phyloP scores from a whole-genome alignment of 2,888 invertebrate genomes.

The Crossocerus cetratus region DNA sequence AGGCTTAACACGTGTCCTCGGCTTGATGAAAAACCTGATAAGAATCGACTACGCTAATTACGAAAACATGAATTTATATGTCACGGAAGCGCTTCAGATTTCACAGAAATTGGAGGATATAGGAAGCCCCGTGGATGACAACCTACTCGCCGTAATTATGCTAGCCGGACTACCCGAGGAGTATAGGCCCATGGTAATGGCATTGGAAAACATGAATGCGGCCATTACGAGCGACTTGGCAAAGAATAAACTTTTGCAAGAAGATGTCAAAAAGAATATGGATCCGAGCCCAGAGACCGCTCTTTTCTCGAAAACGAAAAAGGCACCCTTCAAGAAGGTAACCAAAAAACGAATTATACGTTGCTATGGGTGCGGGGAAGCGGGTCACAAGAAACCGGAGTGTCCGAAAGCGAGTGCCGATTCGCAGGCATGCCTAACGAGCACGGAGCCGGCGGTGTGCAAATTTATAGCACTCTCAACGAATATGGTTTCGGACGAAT shows the following conservation, averaged over 20 bases:
- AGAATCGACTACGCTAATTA: not conserved
- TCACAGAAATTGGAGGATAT: not conserved
- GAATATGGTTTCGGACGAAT: not conserved
- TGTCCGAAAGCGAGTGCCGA: not conserved
- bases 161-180: not conserved
- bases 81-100: not conserved
- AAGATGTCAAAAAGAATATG: not conserved
- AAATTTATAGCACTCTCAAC: not conserved
- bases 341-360: not conserved
- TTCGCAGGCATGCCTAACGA: not conserved
- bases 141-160: not conserved
- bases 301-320: not conserved
- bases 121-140: not conserved
- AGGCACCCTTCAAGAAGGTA: not conserved
- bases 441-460: not conserved
- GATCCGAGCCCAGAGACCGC: not conserved
- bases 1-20: not conserved
- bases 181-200: not conserved
- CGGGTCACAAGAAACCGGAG: not conserved
- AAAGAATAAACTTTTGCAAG: not conserved
- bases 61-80: too few relatives aligned
- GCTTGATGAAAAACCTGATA: not conserved
- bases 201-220: slow-evolving; percentile 39
- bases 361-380: not conserved
- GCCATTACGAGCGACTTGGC: not conserved